Base-by-base conservation (phyloP, 1,140 invertebrate species). In the Gryllus bimaculatus region DNA sequence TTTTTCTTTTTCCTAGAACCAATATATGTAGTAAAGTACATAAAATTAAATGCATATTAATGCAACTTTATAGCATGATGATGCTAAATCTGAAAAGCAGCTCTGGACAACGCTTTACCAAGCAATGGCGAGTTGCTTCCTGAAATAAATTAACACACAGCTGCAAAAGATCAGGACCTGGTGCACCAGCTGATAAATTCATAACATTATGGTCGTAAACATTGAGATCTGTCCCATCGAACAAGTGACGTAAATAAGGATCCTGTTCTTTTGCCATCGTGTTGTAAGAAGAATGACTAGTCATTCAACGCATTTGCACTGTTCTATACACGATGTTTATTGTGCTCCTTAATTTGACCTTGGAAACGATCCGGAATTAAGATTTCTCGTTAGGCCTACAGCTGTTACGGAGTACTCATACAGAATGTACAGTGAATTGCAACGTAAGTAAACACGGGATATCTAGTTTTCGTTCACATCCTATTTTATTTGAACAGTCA, bases 131-230 rank as follows among this genome's bases (percentile, higher is more conserved):
- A 0, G 88, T 87, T 0, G 88, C 87, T 81, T 83, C 84, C 26
- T 84, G 82, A 78, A 90, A 85, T 76, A 88, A 85, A 47, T 87
- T 84, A 20, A 83, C 83, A 73, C 89, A 88, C 48, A 85, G 79
- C 79, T 86, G 82, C 0, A 90, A 84, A 6, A 89, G 81, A 81
- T 89, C 88, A 26, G 88, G 88, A 8, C 88, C 88, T 8, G 88
- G 89, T 39, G 88, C 87, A 21, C 89, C 89, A 8, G 88, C 88
- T 7, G 88, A 87, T 15, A 90, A 82, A 79, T 90, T 89, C 8
- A 85, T 83, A 8, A 86, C 79, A 26, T 84, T 82, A 0, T 83
- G 81, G 47, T 86, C 83, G 77, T 90, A 90, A 12, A 90, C 89
- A 84, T 90, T 89, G 74, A 86, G 85, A 0, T 83, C 78, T 8